These are phyloP conservation scores for Chrysodeixis includens DNA, from an alignment of 2,888 invertebrate species.

Conservation along the genomic window DNA sequence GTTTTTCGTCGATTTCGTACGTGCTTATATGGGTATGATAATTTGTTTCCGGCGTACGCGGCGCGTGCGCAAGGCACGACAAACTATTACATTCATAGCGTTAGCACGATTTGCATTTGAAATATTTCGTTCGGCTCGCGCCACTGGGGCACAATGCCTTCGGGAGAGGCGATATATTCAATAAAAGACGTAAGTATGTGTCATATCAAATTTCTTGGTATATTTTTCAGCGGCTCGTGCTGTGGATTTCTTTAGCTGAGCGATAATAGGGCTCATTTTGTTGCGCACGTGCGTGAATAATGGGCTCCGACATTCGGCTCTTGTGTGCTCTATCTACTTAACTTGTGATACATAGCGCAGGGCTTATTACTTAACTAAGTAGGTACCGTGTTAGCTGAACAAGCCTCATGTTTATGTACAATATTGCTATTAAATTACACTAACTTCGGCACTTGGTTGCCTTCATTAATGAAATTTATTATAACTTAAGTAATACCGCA, in stretches of 20 bases:
- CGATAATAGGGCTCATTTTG: conserved; percentile 82
- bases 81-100: conserved; percentile 88
- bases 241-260: conserved; percentile 73
- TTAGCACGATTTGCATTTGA: conserved; percentile 89
- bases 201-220: conserved; percentile 88
- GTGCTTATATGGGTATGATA: conserved; percentile 88
- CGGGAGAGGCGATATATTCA: conserved; percentile 77
- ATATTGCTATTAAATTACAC: conserved; percentile 11
- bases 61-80: conserved; percentile 88
- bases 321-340: conserved; percentile 63
- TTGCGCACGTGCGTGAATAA: conserved; percentile 85
- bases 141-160: conserved; percentile 82
- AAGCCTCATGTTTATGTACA: conserved; percentile 32
- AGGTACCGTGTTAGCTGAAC: conserved; percentile 38
- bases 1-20: conserved; percentile 85
- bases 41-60: conserved; percentile 88
- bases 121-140: conserved; percentile 86
- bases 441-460: neutral
- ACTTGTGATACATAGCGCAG: conserved; percentile 57
- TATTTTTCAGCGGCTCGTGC: conserved; percentile 87
- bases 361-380: conserved; percentile 53
- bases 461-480: conserved; percentile 1
- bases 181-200: conserved; percentile 75
- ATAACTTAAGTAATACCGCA: no score
- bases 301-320: conserved; percentile 63